Evolutionary conservation across 37 sponge, comb jelly and placozoan species (phyloP).

Genomic region (Trichoplax adhaerens): DNA sequence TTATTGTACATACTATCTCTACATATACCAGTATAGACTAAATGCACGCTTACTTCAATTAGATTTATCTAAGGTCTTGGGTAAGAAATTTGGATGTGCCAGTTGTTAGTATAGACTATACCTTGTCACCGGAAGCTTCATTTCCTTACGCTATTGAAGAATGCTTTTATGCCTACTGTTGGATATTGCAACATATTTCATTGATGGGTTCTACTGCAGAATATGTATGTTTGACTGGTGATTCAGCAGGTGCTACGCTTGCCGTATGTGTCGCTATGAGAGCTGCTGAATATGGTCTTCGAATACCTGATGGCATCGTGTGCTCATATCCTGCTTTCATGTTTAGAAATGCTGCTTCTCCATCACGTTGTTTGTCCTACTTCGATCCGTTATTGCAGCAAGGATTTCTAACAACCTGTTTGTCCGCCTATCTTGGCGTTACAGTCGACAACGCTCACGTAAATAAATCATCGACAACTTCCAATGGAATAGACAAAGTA

Average conservation of each 20-base stretch:
- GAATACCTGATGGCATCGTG: slow-evolving; percentile 60
- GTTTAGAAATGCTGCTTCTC: slow-evolving; percentile 18
- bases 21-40: too few relatives aligned
- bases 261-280: slow-evolving; percentile 51
- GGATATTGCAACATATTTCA: slow-evolving; percentile 38
- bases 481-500: too few relatives aligned
- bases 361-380: slow-evolving; percentile 59
- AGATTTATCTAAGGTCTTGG: slow-evolving; percentile 74
- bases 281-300: slow-evolving; percentile 43
- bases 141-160: slow-evolving; percentile 82
- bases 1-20: too few relatives aligned
- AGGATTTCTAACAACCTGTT: slow-evolving; percentile 64
- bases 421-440: background rate
- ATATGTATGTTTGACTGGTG: slow-evolving; percentile 62
- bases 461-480: too few relatives aligned
- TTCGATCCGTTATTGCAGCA: slow-evolving; percentile 73
- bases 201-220: slow-evolving; percentile 58
- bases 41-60: too few relatives aligned
- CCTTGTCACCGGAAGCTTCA: slow-evolving; percentile 76
- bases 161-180: slow-evolving; percentile 68
- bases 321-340: slow-evolving; percentile 46
- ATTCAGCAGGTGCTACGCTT: slow-evolving; percentile 89
- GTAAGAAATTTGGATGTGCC: slow-evolving; percentile 59
- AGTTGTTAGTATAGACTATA: slow-evolving; percentile 72
- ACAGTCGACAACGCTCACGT: too few relatives aligned